Percentiles rank a stretch among this genome's conserved stretches.
Evolutionary conservation across 2,888 invertebrate genomes (phyloP).

Genomic region (Acrobasis consociella): DNA sequence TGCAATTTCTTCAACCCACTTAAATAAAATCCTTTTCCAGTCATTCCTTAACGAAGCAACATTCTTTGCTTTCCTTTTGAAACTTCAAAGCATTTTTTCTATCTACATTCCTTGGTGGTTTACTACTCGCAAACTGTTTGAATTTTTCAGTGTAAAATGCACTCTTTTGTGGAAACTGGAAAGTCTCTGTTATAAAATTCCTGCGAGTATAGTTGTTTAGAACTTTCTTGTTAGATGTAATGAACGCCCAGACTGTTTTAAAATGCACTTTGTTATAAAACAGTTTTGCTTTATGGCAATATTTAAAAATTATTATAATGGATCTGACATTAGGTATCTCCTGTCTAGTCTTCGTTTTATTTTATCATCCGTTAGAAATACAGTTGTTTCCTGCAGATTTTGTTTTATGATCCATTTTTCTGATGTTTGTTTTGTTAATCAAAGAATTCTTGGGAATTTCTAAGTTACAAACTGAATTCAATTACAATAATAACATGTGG

Average conservation of each 20-base stretch:
- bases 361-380: no score
- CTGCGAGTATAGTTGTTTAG: slow-evolving; percentile 22
- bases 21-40: background rate
- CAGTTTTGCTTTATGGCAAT: background rate
- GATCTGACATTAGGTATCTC: no score
- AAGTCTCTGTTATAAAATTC: slow-evolving; percentile 29
- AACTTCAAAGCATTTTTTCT: slow-evolving; percentile 1
- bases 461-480: no score
- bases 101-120: slow-evolving; percentile 25
- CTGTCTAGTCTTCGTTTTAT: no score
- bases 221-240: slow-evolving; percentile 18
- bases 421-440: no score
- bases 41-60: background rate
- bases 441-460: no score
- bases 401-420: no score
- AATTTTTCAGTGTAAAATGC: slow-evolving; percentile 8
- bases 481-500: no score
- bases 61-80: background rate
- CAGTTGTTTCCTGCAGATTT: no score
- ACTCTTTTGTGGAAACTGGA: slow-evolving; percentile 18
- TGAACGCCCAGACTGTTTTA: background rate
- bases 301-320: background rate
- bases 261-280: slow-evolving; percentile 4
- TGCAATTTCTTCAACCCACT: background rate
- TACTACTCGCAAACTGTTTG: slow-evolving; percentile 24